Evolutionary conservation across 2,797 vertebrate genomes (phyloP), one percentile per base, ranked within the genome.

Genomic region (Silurus aristotelis): DNA sequence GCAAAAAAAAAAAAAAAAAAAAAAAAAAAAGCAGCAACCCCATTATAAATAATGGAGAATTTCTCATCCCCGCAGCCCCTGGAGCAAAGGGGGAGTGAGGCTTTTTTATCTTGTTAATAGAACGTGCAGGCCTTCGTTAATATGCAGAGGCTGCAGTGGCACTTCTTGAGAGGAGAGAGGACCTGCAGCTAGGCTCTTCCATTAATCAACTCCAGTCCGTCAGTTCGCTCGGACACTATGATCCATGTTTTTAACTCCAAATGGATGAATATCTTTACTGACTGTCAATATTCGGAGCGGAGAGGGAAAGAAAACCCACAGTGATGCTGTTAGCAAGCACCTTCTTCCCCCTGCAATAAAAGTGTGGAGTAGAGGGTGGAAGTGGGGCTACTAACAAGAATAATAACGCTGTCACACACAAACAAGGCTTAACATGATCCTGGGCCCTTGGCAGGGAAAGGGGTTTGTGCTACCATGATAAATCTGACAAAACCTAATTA

Each of bases 401-500:
- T 97, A 98, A 99, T 98, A 98, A 98, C 95, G 95, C 97, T 98
- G 98, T 99, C 98, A 99, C 96, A 97, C 96, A 98, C 96, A 99
- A 99, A 99, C 98, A 99, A 98, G 97, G 98, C 96, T 96, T 96
- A 97, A 98, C 97, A 97, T 96, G 97, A 99, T 97, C 96, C 93
- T 95, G 80, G 96, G 96, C 95, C 96, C 94, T 92, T 96, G 96
- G 95, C 95, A 93, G 95, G 96, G 95, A 97, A 96, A 96, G 96
- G 96, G 97, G 97, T 97, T 97, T 97, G 96, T 94, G 96, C 96
- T 96, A 95, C 96, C 93, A 98, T 99, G 97, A 99, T 98, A 99
- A 98, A 98, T 98, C 97, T 99, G 97, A 97, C 98, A 99, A 99
- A 99, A 99, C 96, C 97, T 99, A 99, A 99, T 99, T 99, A 98